Evolutionary conservation across 2,113 vertebrate species (phyloP).

Genomic region (Equus quagga): DNA sequence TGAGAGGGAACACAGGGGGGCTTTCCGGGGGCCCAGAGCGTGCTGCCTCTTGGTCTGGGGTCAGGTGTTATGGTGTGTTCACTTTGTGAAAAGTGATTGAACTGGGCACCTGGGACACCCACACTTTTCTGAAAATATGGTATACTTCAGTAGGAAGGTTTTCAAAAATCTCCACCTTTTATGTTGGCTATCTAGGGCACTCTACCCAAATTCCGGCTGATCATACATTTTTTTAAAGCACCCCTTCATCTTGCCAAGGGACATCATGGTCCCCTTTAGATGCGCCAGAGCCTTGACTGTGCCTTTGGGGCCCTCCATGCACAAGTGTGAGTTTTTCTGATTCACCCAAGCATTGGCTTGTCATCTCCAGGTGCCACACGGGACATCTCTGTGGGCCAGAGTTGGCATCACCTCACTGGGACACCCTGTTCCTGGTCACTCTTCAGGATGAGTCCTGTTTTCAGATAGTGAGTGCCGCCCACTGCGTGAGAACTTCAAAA

Average conservation of each 20-base stretch:
- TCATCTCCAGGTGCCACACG: neutral
- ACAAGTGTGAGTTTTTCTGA: neutral
- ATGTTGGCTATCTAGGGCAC: neutral
- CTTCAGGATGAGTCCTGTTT: neutral
- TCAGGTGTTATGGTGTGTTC: neutral
- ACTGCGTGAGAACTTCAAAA: neutral
- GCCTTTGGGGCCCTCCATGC: neutral
- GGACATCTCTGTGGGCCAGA: neutral
- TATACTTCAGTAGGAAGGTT: neutral
- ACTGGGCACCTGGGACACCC: neutral
- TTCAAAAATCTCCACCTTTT: neutral
- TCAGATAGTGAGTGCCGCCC: neutral
- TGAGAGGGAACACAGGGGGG: too few species aligned
- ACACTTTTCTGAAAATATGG: neutral
- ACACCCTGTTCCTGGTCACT: neutral
- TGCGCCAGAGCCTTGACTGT: neutral
- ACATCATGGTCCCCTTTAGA: neutral
- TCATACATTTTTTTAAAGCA: neutral
- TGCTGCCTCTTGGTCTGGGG: neutral
- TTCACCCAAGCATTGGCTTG: neutral
- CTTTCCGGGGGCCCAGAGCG: neutral
- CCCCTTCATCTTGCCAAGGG: neutral
- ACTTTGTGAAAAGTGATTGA: neutral
- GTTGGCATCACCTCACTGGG: neutral
- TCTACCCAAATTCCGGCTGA: neutral